These are phyloP conservation scores for Indicator indicator DNA, from an alignment of 2,113 vertebrate genomes.

Conservation along the genomic window DNA sequence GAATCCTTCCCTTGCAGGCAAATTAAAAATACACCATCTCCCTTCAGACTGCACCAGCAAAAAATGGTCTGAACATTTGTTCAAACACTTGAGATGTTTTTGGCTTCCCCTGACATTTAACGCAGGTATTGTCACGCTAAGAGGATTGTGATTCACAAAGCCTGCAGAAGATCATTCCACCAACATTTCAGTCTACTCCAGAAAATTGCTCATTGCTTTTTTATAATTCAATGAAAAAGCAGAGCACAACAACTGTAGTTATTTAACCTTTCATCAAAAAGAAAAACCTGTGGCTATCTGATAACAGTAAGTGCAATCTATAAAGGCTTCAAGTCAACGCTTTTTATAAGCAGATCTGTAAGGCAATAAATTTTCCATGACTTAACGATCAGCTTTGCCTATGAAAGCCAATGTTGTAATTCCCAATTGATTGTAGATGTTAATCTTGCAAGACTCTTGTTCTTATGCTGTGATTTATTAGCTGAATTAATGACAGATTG, in stretches of 20 bases:
- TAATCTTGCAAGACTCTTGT: slow-evolving; percentile 75
- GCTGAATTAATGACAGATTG: slow-evolving; percentile 76
- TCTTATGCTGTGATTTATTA: slow-evolving; percentile 76
- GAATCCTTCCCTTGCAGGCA: not conserved
- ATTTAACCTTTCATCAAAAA: slow-evolving; percentile 57
- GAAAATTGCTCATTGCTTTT: not conserved
- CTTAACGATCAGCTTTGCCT: slow-evolving; percentile 67
- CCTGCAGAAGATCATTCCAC: not conserved
- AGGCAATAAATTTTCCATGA: slow-evolving; percentile 69
- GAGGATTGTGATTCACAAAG: not conserved
- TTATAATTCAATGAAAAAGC: not conserved
- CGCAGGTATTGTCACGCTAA: not conserved
- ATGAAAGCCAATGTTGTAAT: slow-evolving; percentile 73
- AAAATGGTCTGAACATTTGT: not conserved
- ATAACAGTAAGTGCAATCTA: slow-evolving; percentile 32
- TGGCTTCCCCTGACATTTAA: slow-evolving; percentile 2
- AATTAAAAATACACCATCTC: not conserved
- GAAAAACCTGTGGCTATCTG: not conserved
- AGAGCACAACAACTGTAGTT: not conserved
- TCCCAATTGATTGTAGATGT: slow-evolving; percentile 79
- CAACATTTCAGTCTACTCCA: not conserved
- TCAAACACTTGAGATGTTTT: not conserved
- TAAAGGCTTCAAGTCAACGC: slow-evolving; percentile 61
- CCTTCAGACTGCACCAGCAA: not conserved
- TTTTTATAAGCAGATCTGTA: slow-evolving; percentile 63